Evolutionary conservation across 2,797 vertebrate species (phyloP), one percentile per base, ranked within the genome.

Genomic region (Anas flavirostris): DNA sequence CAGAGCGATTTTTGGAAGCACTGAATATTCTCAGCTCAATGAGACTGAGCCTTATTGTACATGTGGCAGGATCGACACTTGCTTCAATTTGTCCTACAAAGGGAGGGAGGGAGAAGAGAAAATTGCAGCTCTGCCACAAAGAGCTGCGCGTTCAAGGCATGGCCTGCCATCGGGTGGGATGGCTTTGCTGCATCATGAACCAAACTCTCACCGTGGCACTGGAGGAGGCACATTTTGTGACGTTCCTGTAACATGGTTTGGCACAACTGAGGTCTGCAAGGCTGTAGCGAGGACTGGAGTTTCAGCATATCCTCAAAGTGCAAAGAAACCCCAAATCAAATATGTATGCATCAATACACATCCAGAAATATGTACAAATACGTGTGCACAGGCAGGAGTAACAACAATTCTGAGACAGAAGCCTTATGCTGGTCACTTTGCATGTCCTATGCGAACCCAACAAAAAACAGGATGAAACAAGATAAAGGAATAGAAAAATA

Each of bases 1-100:
- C 7, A 22, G 85, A 92, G 78, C 25, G 64, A 70, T 76, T 88
- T 90, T 50, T 86, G 48, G 70, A 90, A 95, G 77, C 26, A 93
- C 31, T 4, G 2, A 88, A 81, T 76, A 93, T 56, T 81, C 77
- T 88, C 70, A 64, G 41, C 74, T 82, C 69, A 64, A 0, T 67
- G 48, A 88, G 48, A 90, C 56, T 25, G 46, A 88, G 50, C 39
- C 26, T 88, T 67, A 33, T 19, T 77, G 60, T 39, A 74, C 33
- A 39, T 7, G 77, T 58, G 67, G 59, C 64, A 90, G 84, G 63
- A 91, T n/a, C 2, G 17, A 73, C 29, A 26, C 63, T 66, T 72
- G 59, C 70, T 84, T 53, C 50, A 72, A 69, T 94, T 86, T 73
- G 66, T 72, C 41, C 85, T 73, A 44, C n/a, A 56, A 69, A 80